A percentile compares a stretch with the other conserved stretches of the same genome.
Conservation (phyloP, 2,888 invertebrate species). For the Brenthis ino region DNA sequence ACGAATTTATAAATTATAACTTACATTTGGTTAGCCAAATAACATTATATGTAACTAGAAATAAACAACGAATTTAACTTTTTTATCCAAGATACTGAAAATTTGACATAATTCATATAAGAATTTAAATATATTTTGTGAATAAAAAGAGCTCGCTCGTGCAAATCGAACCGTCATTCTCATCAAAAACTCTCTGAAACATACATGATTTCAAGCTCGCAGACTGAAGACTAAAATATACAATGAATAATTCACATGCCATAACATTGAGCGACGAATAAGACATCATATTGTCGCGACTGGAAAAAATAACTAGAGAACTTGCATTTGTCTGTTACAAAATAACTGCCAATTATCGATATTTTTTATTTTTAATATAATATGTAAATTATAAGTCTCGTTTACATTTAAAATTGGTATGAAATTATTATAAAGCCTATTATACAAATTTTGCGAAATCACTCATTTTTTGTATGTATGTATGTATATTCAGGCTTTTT, state of each 20-base stretch:
- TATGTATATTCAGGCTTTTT: too few species aligned
- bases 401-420: too few species aligned
- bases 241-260: slow-evolving; percentile 75
- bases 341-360: neutral
- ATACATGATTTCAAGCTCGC: slow-evolving; percentile 61
- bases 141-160: slow-evolving; percentile 38
- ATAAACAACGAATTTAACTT: neutral
- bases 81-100: neutral
- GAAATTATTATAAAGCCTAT: too few species aligned
- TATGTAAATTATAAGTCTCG: too few species aligned
- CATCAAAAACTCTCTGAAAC: slow-evolving; percentile 53
- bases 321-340: neutral
- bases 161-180: slow-evolving; percentile 51
- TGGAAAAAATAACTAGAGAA: slow-evolving; percentile 5
- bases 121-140: slow-evolving; percentile 34
- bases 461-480: too few species aligned
- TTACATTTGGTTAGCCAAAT: too few species aligned
- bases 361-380: neutral
- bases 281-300: slow-evolving; percentile 21
- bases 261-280: slow-evolving; percentile 50
- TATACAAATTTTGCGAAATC: too few species aligned
- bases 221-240: slow-evolving; percentile 64
- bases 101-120: neutral
- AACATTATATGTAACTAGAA: too few species aligned
- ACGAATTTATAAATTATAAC: too few species aligned